Base-by-base conservation (phyloP, 2,888 invertebrate genomes). In the Platypus cylindrus region DNA sequence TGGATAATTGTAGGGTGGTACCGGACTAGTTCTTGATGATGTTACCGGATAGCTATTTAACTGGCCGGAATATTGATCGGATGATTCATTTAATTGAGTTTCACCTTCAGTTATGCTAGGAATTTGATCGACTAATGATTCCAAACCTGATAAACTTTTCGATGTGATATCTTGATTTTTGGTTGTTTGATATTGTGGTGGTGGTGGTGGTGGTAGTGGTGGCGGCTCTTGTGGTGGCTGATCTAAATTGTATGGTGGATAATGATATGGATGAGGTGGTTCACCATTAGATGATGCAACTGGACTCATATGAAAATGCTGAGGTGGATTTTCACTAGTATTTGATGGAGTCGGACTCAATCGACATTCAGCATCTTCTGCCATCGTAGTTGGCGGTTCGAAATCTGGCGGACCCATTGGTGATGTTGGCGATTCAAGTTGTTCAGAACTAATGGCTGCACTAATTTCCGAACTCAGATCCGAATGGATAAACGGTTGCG, bases 121-220 rank as follows among this genome's bases (percentile, higher is more conserved):
- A 62, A 89, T 89, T 69, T 89, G 89, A 65, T 89, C 87, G 44
- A 89, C 87, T 30, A 89, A 68, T 25, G 86, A 87, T 62, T 89
- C 87, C 29, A 89, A 67, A 13, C 87, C 89, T 12, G 86, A 86
- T 30, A 85, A 66, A 49, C 83, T 84, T 59, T 86, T 86, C 17
- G 83, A 78, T n/a, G 85, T 75, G 20, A 85, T 80, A 63, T 85
- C 85, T 53, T 79, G 78, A 24, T 59, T 55, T 64, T 70, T 50
- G 53, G 65, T 44, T 13, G 35, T 35, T 12, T 32, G 37, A 20
- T 37, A 28, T 20, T 31, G 17, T 52, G 62, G 53, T 60, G 70
- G 54, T 59, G 68, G 55, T 55, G 43, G 44, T 26, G 48, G 44
- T 11, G 37, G 36, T n/a, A n/a, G n/a, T 37, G 46, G 48, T 16